Base-by-base conservation (phyloP, 2,797 vertebrate genomes). In the Choloepus didactylus region DNA sequence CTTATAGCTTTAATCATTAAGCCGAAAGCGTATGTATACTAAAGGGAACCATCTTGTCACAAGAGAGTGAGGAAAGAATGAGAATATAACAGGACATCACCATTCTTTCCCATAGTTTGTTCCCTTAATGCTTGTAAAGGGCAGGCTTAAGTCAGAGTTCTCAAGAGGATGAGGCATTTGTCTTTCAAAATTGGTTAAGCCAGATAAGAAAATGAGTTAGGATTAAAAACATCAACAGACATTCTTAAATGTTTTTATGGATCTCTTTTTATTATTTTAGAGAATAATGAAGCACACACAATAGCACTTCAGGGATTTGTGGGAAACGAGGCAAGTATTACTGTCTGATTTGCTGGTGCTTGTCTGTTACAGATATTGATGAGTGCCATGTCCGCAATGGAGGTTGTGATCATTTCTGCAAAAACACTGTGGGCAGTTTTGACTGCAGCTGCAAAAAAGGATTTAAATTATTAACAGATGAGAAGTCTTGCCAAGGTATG, bases 391-490 rank as follows among this genome's bases (percentile, higher is more conserved):
- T 98, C 92, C 98, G 97, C 97, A 99, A 99, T 0, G 99, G 99
- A 69, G 99, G 99, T 41, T 99, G 99, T 27, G 99, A 99, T 94
- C 99, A 99, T 97, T 99, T 99, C 98, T 99, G 99, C 98, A 99
- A 98, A 98, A 99, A 99, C 98, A 99, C 99, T 38, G 98, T 99
- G 67, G 99, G 99, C 97, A 99, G 99, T 98, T 99, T 99, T 94
- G 99, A 99, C 97, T 99, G 99, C 98, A 99, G 99, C 99, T 99
- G 99, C 98, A 99, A 97, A 94, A 99, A 99, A 97, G 99, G 99
- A 97, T 99, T 99, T 98, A 99, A 99, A 98, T 98, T 99, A 97
- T 99, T 99, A 98, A 99, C 99, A 80, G 99, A 99, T 93, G 99
- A 99, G 97, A 99, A 99, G 56, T 99, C 99, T 25, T 99, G 99